A percentile compares a stretch with the other conserved stretches of the same genome.
Conservation (phyloP, 2,797 vertebrate genomes). For the Knipowitschia caucasica region DNA sequence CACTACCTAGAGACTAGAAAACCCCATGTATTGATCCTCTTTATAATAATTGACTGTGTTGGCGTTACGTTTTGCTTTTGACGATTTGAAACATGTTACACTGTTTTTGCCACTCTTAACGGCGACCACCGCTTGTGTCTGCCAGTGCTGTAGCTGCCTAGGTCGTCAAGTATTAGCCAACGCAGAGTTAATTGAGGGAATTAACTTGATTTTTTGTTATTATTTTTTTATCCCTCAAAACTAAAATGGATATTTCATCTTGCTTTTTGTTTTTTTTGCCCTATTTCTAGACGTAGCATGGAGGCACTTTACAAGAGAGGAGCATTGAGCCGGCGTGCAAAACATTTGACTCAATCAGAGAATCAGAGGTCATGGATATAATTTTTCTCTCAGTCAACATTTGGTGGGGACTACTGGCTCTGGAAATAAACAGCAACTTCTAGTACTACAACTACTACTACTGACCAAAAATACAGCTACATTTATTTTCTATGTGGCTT, state of each 20-base stretch:
- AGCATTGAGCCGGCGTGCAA: conserved; percentile 61
- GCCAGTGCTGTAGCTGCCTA: conserved; percentile 32
- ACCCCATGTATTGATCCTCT: conserved; percentile 14
- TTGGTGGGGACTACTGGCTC: too few species aligned
- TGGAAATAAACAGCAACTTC: too few species aligned
- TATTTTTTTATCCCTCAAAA: conserved; percentile 42
- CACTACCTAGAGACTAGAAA: conserved; percentile 60
- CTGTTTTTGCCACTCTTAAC: conserved; percentile 48
- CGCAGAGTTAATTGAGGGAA: conserved; percentile 47
- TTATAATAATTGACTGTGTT: conserved; percentile 9
- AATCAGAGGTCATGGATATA: not conserved
- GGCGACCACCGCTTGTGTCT: conserved; percentile 30
- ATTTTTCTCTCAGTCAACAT: too few species aligned
- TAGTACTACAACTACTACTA: too few species aligned
- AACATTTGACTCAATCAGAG: too few species aligned
- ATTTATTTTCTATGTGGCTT: not conserved
- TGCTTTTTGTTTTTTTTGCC: conserved; percentile 53
- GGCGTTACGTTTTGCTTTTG: conserved; percentile 25
- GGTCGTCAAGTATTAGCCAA: conserved; percentile 39
- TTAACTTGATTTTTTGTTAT: conserved; percentile 17
- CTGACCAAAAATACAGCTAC: not conserved
- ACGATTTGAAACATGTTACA: conserved; percentile 25
- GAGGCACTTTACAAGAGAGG: conserved; percentile 62
- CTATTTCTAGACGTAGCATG: conserved; percentile 66
- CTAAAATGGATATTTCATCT: conserved; percentile 43